Conservation (phyloP, 2,113 vertebrate genomes). For the Platycercus adscitus region DNA sequence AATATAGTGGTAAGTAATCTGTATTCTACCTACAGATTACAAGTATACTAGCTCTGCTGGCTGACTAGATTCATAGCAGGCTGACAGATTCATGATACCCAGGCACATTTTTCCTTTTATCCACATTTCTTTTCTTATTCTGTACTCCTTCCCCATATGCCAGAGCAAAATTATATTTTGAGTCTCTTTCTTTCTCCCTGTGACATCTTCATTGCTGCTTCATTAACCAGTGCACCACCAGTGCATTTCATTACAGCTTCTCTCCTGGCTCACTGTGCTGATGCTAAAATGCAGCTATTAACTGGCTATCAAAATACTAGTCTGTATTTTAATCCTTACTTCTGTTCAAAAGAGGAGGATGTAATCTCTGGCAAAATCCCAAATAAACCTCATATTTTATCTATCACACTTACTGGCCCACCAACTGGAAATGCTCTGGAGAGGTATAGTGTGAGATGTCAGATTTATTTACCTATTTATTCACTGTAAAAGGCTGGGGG, state of each 20-base stretch:
- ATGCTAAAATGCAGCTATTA: constrained; percentile 35
- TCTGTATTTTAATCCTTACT: constrained; percentile 30
- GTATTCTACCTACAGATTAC: background rate
- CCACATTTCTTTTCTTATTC: constrained; percentile 22
- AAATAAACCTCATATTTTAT: background rate
- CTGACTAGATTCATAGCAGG: background rate
- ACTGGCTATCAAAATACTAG: constrained; percentile 13
- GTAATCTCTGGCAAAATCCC: background rate
- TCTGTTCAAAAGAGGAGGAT: background rate
- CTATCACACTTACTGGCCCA: background rate
- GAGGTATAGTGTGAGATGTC: background rate
- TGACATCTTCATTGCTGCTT: constrained; percentile 66
- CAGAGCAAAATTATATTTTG: constrained; percentile 13
- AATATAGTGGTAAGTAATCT: background rate
- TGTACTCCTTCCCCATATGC: background rate
- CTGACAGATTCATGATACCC: background rate
- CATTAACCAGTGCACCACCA: constrained; percentile 56
- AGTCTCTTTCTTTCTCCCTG: constrained; percentile 15
- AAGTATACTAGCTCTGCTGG: background rate
- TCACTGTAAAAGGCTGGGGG: background rate
- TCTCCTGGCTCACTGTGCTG: constrained; percentile 35
- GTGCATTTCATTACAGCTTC: constrained; percentile 57
- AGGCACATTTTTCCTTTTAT: constrained; percentile 23
- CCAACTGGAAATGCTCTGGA: background rate
- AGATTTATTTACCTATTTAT: constrained; percentile 33